These are phyloP conservation scores for Zaprionus ornatus DNA, from an alignment of 1,140 invertebrate genomes.

Conservation along the genomic window DNA sequence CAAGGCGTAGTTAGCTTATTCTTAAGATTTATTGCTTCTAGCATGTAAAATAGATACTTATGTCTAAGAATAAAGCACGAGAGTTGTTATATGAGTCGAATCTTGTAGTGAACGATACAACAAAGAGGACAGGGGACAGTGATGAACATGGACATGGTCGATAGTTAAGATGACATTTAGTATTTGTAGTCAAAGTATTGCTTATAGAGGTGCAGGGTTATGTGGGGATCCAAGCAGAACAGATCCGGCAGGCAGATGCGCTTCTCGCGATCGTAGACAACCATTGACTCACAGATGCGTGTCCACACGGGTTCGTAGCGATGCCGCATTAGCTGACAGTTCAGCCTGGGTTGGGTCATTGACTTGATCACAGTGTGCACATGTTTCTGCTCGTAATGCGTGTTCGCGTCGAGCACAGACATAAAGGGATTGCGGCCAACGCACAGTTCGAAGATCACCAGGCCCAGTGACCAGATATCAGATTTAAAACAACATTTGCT, in stretches of 20 bases:
- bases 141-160: background rate
- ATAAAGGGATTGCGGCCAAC: conserved; percentile 89
- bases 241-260: conserved; percentile 67
- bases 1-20: conserved; percentile 13
- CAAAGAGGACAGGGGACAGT: background rate
- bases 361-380: conserved; percentile 52
- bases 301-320: conserved; percentile 60
- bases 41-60: conserved; percentile 15
- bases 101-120: background rate
- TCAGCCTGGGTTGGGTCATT: conserved; percentile 47
- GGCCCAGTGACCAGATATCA: conserved; percentile 93
- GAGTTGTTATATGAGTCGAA: conserved; percentile 4
- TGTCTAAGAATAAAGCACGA: conserved; percentile 23
- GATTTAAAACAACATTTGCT: conserved; percentile 88
- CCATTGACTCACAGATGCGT: conserved; percentile 66
- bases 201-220: conserved; percentile 58
- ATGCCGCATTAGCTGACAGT: conserved; percentile 55
- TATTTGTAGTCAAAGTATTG: conserved; percentile 75
- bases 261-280: conserved; percentile 58
- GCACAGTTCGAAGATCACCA: conserved; percentile 89
- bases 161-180: conserved; percentile 20
- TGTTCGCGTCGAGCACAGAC: conserved; percentile 31
- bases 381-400: conserved; percentile 42
- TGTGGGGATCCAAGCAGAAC: conserved; percentile 42
- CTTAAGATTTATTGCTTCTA: conserved; percentile 25